These are phyloP conservation scores for Planiliza haematocheilus DNA, from an alignment of 2,113 vertebrate species.

Conservation along the genomic window DNA sequence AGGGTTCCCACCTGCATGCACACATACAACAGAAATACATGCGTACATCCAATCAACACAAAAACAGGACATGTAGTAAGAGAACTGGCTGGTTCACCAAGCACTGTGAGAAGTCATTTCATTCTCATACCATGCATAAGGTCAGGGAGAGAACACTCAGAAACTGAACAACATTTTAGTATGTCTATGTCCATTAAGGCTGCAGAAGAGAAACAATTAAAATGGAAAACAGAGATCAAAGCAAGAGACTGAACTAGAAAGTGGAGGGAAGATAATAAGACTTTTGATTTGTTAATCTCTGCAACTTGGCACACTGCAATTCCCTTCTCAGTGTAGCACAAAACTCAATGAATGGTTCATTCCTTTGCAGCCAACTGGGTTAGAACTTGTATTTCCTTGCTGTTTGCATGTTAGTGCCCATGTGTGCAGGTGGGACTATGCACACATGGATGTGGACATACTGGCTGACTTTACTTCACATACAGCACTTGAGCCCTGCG, in stretches of 20 bases:
- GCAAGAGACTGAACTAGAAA: constrained; percentile 10
- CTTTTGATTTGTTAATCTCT: constrained; percentile 70
- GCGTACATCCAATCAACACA: not conserved
- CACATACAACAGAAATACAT: constrained; percentile 5
- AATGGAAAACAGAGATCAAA: constrained; percentile 50
- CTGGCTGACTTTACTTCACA: not conserved
- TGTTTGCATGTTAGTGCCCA: not conserved
- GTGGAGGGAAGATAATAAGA: constrained; percentile 55
- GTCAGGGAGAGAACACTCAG: constrained; percentile 11
- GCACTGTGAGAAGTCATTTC: constrained; percentile 25
- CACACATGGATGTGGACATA: no score
- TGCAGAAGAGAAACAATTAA: constrained; percentile 41
- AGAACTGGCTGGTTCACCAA: not conserved
- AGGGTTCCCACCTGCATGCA: constrained; percentile 88
- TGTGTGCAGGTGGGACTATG: not conserved
- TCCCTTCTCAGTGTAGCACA: constrained; percentile 19
- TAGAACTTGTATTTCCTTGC: constrained; percentile 9
- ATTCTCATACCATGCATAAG: constrained; percentile 12
- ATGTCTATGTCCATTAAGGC: constrained; percentile 31
- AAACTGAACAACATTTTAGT: constrained; percentile 37
- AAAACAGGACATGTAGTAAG: not conserved
- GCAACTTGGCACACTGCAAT: not conserved
- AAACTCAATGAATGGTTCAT: constrained; percentile 59
- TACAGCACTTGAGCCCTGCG: not conserved
- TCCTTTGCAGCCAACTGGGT: constrained; percentile 24